Percentiles rank a stretch among this genome's conserved stretches.
These are phyloP conservation scores for Habroteleia sp. DNA, from an alignment of 2,888 invertebrate genomes.

Conservation along the genomic window DNA sequence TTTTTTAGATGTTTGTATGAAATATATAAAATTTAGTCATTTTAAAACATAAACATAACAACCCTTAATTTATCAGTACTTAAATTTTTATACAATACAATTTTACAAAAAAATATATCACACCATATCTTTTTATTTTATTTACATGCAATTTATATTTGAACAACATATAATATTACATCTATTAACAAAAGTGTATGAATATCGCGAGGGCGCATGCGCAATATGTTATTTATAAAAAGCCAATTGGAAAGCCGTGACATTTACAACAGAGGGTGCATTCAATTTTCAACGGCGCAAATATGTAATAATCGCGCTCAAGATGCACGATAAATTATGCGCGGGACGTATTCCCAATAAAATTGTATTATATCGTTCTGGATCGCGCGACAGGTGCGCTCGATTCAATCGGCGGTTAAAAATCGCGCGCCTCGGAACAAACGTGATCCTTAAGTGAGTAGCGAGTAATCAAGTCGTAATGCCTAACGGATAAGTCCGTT, in stretches of 20 bases:
- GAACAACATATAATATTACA: too few relatives aligned
- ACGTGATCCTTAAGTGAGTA: constrained; percentile 63
- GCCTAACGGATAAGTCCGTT: constrained; percentile 68
- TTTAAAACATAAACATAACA: too few relatives aligned
- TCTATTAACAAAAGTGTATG: too few relatives aligned
- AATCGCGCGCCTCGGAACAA: constrained; percentile 56
- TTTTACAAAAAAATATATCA: too few relatives aligned
- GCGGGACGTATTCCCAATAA: constrained; percentile 49
- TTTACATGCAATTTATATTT: too few relatives aligned
- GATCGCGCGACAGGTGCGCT: constrained; percentile 59
- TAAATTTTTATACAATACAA: too few relatives aligned
- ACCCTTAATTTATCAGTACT: too few relatives aligned
- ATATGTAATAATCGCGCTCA: constrained; percentile 36
- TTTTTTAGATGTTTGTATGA: too few relatives aligned
- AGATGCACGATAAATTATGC: constrained; percentile 56
- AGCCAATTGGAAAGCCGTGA: constrained; percentile 36
- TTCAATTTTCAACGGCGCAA: constrained; percentile 41
- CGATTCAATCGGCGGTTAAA: constrained; percentile 56
- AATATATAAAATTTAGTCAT: too few relatives aligned
- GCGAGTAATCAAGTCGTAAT: constrained; percentile 70
- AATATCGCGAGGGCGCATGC: too few relatives aligned
- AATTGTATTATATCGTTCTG: constrained; percentile 54
- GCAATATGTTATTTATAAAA: neutral
- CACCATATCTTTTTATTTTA: too few relatives aligned
- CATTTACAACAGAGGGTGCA: constrained; percentile 52